These are phyloP conservation scores for Lytechinus pictus DNA, from an alignment of 35 echinoderm and acorn worm species.

Conservation along the genomic window DNA sequence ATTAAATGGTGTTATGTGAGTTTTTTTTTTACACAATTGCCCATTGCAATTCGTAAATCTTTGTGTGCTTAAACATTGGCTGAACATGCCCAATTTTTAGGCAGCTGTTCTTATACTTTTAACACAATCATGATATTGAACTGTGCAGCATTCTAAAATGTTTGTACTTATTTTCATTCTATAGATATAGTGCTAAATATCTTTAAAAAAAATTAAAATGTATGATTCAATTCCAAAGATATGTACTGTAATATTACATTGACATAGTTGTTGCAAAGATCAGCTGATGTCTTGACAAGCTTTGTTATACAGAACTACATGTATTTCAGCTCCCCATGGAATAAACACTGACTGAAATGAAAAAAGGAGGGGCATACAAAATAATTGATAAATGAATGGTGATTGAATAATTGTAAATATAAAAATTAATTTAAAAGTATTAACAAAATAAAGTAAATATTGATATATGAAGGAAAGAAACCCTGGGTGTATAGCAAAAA, in stretches of 20 bases:
- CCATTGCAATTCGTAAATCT: neutral
- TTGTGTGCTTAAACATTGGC: neutral
- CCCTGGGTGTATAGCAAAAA: no score
- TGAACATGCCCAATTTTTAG: neutral
- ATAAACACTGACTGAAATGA: no score
- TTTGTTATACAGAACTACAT: neutral
- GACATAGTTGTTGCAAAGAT: neutral
- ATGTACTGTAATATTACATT: neutral
- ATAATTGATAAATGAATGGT: neutral
- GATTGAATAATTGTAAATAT: no score
- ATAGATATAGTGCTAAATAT: no score
- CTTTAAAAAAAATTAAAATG: neutral
- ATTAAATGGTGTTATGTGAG: neutral
- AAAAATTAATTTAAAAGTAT: no score
- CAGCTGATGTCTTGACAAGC: neutral
- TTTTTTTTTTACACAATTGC: neutral
- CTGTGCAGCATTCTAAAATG: neutral
- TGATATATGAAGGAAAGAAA: neutral
- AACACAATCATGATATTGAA: neutral
- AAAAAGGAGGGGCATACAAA: neutral
- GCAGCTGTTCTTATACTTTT: neutral
- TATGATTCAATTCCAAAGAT: neutral
- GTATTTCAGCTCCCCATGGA: no score
- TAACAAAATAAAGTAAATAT: neutral
- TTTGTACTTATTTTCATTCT: no score